Evolutionary conservation across 2,797 vertebrate species (phyloP).

Genomic region (Enteromius afrohamiltoni): DNA sequence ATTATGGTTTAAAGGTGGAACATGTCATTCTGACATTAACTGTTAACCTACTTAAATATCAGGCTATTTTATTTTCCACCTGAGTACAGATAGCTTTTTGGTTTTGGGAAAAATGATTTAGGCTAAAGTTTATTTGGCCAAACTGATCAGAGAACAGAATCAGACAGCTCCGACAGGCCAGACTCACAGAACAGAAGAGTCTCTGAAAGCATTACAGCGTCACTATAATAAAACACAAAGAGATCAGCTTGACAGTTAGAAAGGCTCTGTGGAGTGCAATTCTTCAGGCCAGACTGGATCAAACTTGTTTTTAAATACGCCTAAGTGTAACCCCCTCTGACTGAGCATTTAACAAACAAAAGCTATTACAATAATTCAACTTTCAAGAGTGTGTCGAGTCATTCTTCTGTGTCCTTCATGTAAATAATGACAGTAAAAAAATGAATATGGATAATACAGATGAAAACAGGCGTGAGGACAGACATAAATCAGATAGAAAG

Average conservation of each 20-base stretch:
- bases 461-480: not conserved
- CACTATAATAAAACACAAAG: not conserved
- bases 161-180: not conserved
- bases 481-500: not conserved
- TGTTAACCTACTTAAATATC: not conserved
- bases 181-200: not conserved
- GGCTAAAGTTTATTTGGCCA: not conserved
- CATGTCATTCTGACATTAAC: conserved; percentile 12
- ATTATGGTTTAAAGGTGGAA: not conserved
- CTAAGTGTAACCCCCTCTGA: not conserved
- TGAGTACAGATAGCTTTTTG: not conserved
- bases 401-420: not conserved
- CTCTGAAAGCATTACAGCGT: not conserved
- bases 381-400: not conserved
- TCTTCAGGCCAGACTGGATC: not conserved
- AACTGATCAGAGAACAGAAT: not conserved
- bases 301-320: not conserved
- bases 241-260: not conserved
- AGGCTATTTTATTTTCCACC: not conserved
- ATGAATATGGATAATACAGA: not conserved
- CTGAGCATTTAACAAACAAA: not conserved
- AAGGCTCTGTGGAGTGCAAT: not conserved
- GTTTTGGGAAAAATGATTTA: not conserved
- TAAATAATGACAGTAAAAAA: not conserved
- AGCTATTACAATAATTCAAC: not conserved